Conservation (phyloP, 2,888 invertebrate species). For the Matsumyia berberina region DNA sequence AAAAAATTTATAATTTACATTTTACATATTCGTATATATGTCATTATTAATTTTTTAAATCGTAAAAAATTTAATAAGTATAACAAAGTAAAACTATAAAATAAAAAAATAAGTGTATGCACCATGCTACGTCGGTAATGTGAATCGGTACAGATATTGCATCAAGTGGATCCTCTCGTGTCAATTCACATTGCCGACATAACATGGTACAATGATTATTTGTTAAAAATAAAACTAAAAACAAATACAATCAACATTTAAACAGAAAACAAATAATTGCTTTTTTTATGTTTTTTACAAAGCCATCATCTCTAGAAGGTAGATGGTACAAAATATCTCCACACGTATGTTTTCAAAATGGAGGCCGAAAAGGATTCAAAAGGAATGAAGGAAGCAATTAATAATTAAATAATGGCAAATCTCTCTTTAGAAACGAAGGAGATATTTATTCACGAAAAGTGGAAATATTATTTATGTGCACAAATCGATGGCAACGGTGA, state of each 20-base stretch:
- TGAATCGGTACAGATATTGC: too few species aligned
- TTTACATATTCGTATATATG: not conserved
- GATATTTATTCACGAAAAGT: slow-evolving; percentile 7
- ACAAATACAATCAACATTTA: slow-evolving; percentile 9
- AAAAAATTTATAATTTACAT: slow-evolving; percentile 6
- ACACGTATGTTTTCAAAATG: not conserved
- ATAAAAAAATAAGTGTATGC: slow-evolving; percentile 7
- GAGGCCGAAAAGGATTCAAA: too few species aligned
- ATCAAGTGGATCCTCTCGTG: too few species aligned
- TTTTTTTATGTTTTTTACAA: slow-evolving; percentile 26
- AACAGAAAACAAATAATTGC: slow-evolving; percentile 23
- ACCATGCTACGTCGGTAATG: too few species aligned
- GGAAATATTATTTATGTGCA: slow-evolving; percentile 13
- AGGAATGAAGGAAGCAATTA: too few species aligned
- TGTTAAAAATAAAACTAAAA: slow-evolving; percentile 39
- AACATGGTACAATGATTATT: slow-evolving; percentile 4
- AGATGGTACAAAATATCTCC: slow-evolving; percentile 16
- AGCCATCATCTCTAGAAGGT: slow-evolving; percentile 20
- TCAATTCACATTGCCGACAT: too few species aligned
- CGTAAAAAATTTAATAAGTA: slow-evolving; percentile 13
- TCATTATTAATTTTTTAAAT: slow-evolving; percentile 10
- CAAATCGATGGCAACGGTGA: slow-evolving; percentile 3
- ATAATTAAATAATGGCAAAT: slow-evolving; percentile 33
- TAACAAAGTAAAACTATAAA: slow-evolving; percentile 25
- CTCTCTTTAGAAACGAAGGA: slow-evolving; percentile 18